Percentiles rank a stretch among this genome's conserved stretches.
phyloP scores from a whole-genome alignment of 2,888 invertebrate genomes.

The Rhingia campestris region DNA sequence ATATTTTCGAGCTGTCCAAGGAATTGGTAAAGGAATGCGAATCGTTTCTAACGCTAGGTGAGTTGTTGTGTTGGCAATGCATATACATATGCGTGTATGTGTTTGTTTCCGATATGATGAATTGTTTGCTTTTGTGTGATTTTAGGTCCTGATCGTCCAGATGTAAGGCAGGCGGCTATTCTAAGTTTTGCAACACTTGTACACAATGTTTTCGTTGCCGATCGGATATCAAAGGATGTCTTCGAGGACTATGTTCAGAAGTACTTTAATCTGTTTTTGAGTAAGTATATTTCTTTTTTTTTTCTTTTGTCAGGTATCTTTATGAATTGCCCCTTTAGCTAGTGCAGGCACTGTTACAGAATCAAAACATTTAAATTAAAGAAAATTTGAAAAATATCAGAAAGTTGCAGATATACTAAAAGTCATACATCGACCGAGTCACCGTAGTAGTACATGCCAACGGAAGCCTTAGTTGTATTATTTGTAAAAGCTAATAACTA shows the following conservation, averaged over 20 bases:
- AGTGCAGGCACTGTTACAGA: too few species aligned
- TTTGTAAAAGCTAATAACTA: too few species aligned
- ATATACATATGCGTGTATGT: neutral
- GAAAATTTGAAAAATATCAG: too few species aligned
- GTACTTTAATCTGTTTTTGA: constrained; percentile 88
- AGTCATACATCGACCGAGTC: too few species aligned
- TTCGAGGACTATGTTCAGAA: constrained; percentile 88
- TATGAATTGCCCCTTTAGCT: neutral
- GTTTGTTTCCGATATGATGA: neutral
- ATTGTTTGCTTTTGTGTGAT: neutral
- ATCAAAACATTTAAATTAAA: too few species aligned
- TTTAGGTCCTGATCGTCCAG: constrained; percentile 82
- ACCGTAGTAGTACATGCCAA: too few species aligned
- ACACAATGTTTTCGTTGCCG: constrained; percentile 85
- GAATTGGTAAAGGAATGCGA: constrained; percentile 85
- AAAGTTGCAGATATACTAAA: too few species aligned
- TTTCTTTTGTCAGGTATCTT: neutral
- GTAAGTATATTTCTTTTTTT: constrained; percentile 81
- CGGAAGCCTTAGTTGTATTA: too few species aligned
- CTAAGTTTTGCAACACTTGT: constrained; percentile 88
- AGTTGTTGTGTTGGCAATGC: constrained; percentile 9
- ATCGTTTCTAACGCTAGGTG: constrained; percentile 82
- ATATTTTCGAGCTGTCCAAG: constrained; percentile 85
- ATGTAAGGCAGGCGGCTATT: constrained; percentile 87
- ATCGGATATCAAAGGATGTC: constrained; percentile 85